Percentiles rank a stretch among this genome's conserved stretches.
Evolutionary conservation across 1,140 invertebrate species (phyloP).

Genomic region (Drosophila nigromelanica): DNA sequence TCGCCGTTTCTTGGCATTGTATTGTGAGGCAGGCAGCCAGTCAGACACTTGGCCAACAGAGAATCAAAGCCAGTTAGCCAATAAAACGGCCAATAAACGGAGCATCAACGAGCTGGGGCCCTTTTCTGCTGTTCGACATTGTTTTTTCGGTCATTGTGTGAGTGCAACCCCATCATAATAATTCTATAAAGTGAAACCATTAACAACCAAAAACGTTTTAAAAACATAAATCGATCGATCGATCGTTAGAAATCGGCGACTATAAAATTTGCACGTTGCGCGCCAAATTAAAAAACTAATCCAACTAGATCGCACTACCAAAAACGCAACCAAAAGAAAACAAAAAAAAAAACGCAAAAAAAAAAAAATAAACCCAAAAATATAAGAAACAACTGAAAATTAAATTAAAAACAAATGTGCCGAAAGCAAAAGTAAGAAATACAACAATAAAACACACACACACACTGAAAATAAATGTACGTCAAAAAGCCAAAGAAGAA

Average conservation of each 20-base stretch:
- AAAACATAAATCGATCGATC: too few species aligned
- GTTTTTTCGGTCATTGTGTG: constrained; percentile 15
- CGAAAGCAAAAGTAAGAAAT: constrained; percentile 8
- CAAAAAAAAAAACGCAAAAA: constrained; percentile 5
- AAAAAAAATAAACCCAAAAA: background rate
- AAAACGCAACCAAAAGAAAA: constrained; percentile 10
- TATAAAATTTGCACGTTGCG: constrained; percentile 4
- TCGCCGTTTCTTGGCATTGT: constrained; percentile 83
- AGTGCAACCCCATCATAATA: background rate
- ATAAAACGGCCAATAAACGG: background rate
- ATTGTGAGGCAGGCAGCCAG: constrained; percentile 58
- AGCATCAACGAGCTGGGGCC: background rate
- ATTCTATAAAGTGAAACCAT: background rate
- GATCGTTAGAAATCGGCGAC: background rate
- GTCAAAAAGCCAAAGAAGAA: constrained; percentile 27
- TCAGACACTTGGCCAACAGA: constrained; percentile 53
- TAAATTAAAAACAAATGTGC: constrained; percentile 7
- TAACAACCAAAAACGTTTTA: too few species aligned
- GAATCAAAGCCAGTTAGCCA: background rate
- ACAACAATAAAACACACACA: background rate
- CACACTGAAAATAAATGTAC: constrained; percentile 6
- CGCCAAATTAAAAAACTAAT: constrained; percentile 24
- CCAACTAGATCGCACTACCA: background rate
- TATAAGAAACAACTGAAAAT: background rate
- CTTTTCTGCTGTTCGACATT: background rate